Conservation (phyloP, 2,888 invertebrate species). For the Seira musarum region DNA sequence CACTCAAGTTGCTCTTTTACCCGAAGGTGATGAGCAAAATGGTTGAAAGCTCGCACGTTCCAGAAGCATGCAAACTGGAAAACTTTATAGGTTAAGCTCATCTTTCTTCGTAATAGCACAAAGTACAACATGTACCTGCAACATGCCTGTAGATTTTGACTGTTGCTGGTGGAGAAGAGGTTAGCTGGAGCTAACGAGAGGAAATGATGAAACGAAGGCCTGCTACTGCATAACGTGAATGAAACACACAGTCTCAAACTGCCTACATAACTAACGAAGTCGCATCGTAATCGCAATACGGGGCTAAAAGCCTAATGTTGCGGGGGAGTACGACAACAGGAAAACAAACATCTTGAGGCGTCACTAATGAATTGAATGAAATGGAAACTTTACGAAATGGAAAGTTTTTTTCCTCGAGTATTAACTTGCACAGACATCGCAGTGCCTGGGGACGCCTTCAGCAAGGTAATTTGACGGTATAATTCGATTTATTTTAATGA, state of each 20-base stretch:
- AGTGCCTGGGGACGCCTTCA: too few relatives aligned
- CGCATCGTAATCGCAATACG: background rate
- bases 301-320: slow-evolving; percentile 3
- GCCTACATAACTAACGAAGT: background rate
- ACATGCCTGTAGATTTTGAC: too few relatives aligned
- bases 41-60: background rate
- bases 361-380: slow-evolving; percentile 27
- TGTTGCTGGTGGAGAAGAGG: too few relatives aligned
- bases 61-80: background rate
- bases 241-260: background rate
- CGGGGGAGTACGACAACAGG: slow-evolving; percentile 32
- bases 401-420: background rate
- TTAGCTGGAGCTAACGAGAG: background rate
- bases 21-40: too few relatives aligned
- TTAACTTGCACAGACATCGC: too few relatives aligned
- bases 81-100: too few relatives aligned
- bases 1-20: too few relatives aligned
- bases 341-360: slow-evolving; percentile 32
- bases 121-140: too few relatives aligned
- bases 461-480: too few relatives aligned
- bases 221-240: background rate
- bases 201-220: background rate
- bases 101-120: too few relatives aligned
- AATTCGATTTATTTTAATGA: too few relatives aligned
- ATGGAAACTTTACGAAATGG: slow-evolving; percentile 4